A percentile compares a stretch with the other conserved stretches of the same genome.
These are phyloP conservation scores for Temnothorax curvispinosus DNA, from an alignment of 1,140 invertebrate species.

Conservation along the genomic window DNA sequence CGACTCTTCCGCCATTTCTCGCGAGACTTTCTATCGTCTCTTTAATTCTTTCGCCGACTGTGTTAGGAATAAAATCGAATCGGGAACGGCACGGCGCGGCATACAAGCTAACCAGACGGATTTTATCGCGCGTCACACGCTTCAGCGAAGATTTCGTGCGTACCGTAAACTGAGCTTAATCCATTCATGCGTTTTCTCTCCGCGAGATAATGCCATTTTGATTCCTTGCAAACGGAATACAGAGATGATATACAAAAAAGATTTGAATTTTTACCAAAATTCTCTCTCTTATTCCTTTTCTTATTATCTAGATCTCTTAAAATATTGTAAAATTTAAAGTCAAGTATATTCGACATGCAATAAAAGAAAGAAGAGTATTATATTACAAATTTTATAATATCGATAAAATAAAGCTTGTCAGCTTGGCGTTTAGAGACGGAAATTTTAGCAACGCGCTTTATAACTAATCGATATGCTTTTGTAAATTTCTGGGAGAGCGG, in stretches of 20 bases:
- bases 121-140: slow-evolving; percentile 48
- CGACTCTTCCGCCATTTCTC: slow-evolving; percentile 47
- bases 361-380: background rate
- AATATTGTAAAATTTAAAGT: background rate
- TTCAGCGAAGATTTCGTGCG: slow-evolving; percentile 40
- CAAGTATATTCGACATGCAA: background rate
- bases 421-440: background rate
- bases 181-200: slow-evolving; percentile 41
- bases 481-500: slow-evolving; percentile 18
- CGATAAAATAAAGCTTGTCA: background rate
- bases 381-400: background rate
- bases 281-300: background rate
- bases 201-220: background rate
- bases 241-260: background rate
- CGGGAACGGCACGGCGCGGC: slow-evolving; percentile 4
- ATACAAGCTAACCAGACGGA: slow-evolving; percentile 47
- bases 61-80: slow-evolving; percentile 37
- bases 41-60: slow-evolving; percentile 43
- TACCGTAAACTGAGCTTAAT: slow-evolving; percentile 20
- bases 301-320: background rate
- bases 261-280: background rate
- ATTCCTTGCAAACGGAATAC: background rate
- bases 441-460: background rate
- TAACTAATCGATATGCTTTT: slow-evolving; percentile 18
- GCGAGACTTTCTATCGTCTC: slow-evolving; percentile 35